These are phyloP conservation scores for Indri indri DNA, from an alignment of 2,113 vertebrate species.

Conservation along the genomic window DNA sequence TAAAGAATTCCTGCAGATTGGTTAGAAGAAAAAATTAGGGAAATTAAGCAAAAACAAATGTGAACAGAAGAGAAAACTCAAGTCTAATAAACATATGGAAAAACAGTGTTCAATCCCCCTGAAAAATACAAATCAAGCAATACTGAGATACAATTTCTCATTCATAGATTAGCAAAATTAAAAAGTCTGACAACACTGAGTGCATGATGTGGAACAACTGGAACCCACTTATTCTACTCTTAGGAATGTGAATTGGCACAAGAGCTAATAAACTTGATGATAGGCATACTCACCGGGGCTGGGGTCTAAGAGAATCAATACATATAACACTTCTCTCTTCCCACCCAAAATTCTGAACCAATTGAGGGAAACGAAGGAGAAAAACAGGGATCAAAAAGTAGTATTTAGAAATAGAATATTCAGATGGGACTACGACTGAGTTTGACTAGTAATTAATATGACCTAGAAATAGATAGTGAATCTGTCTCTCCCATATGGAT, in stretches of 20 bases:
- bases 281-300: not conserved
- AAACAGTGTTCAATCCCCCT: not conserved
- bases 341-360: not conserved
- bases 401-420: not conserved
- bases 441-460: not conserved
- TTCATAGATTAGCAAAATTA: not conserved
- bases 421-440: not conserved
- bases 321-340: not conserved
- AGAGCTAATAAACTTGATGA: not conserved
- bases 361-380: not conserved
- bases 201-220: not conserved
- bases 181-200: not conserved
- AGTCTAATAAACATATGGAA: not conserved
- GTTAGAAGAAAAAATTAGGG: constrained; percentile 15
- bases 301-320: not conserved
- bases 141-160: not conserved
- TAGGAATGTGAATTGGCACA: not conserved
- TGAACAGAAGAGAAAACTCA: not conserved
- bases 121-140: not conserved
- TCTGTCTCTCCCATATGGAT: not conserved
- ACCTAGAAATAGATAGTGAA: not conserved
- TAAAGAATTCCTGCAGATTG: not conserved
- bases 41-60: not conserved
- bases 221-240: not conserved
- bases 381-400: not conserved